These are phyloP conservation scores for Sciurus vulgaris DNA, from an alignment of 2,797 vertebrate species.

Conservation along the genomic window DNA sequence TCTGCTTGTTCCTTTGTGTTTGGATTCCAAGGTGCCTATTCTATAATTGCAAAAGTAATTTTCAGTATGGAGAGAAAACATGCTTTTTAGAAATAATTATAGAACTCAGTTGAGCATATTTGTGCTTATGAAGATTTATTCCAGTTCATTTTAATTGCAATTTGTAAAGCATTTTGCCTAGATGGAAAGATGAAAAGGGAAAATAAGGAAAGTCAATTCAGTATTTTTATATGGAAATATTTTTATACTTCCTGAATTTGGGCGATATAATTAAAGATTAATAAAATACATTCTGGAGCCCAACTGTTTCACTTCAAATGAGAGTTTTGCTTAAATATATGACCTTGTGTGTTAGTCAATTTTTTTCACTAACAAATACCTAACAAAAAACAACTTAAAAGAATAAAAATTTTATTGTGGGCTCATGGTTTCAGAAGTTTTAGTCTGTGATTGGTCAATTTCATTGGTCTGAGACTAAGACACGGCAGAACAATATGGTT, in stretches of 20 bases:
- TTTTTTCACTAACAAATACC: no score
- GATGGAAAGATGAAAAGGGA: not conserved
- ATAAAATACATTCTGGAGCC: not conserved
- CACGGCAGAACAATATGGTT: no score
- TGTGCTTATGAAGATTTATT: not conserved
- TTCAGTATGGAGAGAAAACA: not conserved
- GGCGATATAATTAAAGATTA: not conserved
- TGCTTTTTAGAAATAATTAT: not conserved
- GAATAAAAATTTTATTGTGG: no score
- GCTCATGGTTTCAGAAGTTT: no score
- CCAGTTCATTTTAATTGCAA: not conserved
- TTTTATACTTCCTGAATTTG: not conserved
- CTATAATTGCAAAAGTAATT: not conserved
- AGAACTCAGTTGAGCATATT: not conserved
- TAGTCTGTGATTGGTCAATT: no score
- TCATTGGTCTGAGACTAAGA: no score
- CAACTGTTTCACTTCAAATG: not conserved
- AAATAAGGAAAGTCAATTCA: not conserved
- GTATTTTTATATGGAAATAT: not conserved
- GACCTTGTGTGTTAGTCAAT: not conserved
- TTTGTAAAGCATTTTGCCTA: not conserved
- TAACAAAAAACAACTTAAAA: no score
- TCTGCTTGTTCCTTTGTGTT: slow-evolving; percentile 21
- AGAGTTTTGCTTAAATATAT: not conserved
- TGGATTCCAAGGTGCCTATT: not conserved